These are phyloP conservation scores for Hippolais icterina DNA, from an alignment of 2,113 vertebrate genomes.

Conservation along the genomic window DNA sequence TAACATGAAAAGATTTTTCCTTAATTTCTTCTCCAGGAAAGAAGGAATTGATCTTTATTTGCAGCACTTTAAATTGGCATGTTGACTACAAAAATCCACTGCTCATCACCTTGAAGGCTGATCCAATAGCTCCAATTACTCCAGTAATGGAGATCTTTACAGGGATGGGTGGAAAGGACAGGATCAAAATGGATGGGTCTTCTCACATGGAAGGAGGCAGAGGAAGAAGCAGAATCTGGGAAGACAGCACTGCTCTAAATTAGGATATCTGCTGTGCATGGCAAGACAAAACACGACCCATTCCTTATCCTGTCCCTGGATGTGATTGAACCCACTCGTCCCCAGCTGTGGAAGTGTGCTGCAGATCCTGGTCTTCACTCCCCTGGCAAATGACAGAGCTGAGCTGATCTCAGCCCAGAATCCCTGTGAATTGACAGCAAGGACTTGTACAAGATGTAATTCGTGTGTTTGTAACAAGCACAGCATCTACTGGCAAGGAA, in stretches of 20 bases:
- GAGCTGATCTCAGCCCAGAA: neutral
- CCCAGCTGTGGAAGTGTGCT: neutral
- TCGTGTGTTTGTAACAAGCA: rapidly evolving
- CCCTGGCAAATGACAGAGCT: neutral
- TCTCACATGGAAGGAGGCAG: neutral
- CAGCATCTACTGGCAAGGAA: too few relatives aligned
- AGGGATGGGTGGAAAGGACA: neutral
- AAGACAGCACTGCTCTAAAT: rapidly evolving
- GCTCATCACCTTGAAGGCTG: neutral
- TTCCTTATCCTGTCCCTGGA: neutral
- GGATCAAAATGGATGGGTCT: neutral
- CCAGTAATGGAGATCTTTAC: neutral
- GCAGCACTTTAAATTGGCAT: neutral
- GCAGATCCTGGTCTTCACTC: neutral
- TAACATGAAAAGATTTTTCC: neutral
- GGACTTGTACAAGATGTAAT: rapidly evolving
- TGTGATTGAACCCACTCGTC: neutral
- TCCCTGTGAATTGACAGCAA: neutral
- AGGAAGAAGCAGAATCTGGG: neutral
- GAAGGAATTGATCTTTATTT: neutral
- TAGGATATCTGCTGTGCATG: neutral
- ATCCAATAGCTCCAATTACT: neutral
- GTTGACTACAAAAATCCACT: neutral
- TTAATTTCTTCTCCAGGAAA: neutral
- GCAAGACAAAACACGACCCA: neutral